Evolutionary conservation across 2,113 vertebrate genomes (phyloP).

Genomic region (Pica pica): DNA sequence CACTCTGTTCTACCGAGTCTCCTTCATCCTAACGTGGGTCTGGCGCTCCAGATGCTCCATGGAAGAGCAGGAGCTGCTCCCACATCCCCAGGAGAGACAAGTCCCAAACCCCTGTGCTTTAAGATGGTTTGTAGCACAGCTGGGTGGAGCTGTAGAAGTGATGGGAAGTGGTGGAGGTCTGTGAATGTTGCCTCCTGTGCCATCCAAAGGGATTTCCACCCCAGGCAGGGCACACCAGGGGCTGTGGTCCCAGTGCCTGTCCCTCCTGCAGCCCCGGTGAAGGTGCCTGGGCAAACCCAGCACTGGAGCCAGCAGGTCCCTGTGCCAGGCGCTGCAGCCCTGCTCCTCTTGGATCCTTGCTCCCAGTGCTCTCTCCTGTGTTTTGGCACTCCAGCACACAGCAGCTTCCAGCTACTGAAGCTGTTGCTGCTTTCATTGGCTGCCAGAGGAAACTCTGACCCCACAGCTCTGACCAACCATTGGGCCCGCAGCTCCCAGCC

Average conservation of each 20-base stretch:
- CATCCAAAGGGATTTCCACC: not conserved
- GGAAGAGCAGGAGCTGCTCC: not conserved
- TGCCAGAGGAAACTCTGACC: slow-evolving; percentile 50
- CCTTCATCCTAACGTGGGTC: not conserved
- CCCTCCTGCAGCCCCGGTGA: not conserved
- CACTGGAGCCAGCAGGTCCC: not conserved
- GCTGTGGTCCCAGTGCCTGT: not conserved
- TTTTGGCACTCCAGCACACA: not conserved
- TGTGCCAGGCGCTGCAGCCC: not conserved
- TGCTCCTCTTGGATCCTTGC: not conserved
- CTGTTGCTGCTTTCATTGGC: slow-evolving; percentile 25
- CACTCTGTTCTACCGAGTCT: not conserved
- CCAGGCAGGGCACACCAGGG: not conserved
- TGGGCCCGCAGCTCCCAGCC: not conserved
- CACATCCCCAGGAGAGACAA: not conserved
- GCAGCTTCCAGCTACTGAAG: slow-evolving; percentile 42
- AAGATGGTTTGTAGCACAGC: not conserved
- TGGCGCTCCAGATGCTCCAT: not conserved
- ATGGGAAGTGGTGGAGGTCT: not conserved
- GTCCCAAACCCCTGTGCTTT: not conserved
- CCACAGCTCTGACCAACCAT: not conserved
- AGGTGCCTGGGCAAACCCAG: not conserved
- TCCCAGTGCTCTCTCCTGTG: not conserved
- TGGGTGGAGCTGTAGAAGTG: not conserved
- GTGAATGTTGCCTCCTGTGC: not conserved